Evolutionary conservation across 2,888 invertebrate genomes (phyloP), one percentile per base, ranked within the genome.

Genomic region (Zaprionus obscuricornis): DNA sequence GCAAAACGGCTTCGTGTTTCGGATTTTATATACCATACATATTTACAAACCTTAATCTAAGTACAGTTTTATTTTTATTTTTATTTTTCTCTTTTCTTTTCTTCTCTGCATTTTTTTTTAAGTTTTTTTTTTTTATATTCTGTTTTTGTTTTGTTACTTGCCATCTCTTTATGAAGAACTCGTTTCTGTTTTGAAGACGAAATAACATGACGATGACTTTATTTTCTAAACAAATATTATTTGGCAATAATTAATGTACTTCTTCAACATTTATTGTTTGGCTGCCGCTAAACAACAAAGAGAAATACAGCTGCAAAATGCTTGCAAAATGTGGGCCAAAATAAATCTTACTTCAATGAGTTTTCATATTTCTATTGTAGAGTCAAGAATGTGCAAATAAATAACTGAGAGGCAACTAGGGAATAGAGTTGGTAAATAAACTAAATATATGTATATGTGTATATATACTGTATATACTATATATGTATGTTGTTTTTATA

Each of bases 31-130:
- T n/a, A n/a, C n/a, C n/a, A n/a, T n/a, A n/a, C n/a, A n/a, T n/a
- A n/a, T n/a, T n/a, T n/a, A n/a, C 22, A 22, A 7, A 22, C 22
- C 37, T 64, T 52, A 69, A 51, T n/a, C 46, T 24, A 39, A 67
- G 68, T 62, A 57, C 67, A 63, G 64, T 63, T 67, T 13, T 20
- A 10, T 24, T 17, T 26, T 10, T 6, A 43, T 18, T 13, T 33
- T 5, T 33, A 31, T 10, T 26, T 34, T 11, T 51, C n/a, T n/a
- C 22, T 43, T 24, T 22, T 26, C 2, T 47, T 16, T 2, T 37
- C 29, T 51, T 45, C n/a, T n/a, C n/a, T n/a, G n/a, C n/a, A n/a
- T 63, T 67, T 13, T 20, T 11, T 24, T 17, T 26, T 10, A 5
- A 43, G 14, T 13, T 33, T 5, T 33, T 33, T 10, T 26, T 34